These are phyloP conservation scores for Coptotermes formosanus DNA, from an alignment of 1,140 invertebrate species.

Conservation along the genomic window DNA sequence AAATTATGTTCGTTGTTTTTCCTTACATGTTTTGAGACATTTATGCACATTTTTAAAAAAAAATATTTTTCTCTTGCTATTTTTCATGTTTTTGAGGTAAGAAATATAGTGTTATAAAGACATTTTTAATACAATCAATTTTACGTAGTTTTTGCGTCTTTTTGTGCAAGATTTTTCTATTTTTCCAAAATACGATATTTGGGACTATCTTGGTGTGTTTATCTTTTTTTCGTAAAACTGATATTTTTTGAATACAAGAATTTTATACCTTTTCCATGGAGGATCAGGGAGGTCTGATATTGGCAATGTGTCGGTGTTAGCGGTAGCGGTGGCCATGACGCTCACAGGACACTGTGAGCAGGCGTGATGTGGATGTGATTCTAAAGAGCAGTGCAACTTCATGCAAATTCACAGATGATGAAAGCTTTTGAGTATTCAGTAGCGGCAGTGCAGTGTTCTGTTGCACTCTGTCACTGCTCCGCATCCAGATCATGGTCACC, in stretches of 20 bases:
- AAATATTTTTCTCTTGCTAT: not conserved
- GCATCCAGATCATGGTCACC: not conserved
- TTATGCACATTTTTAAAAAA: not conserved
- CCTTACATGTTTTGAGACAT: not conserved
- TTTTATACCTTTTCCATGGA: slow-evolving; percentile 49
- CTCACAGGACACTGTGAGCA: too few species aligned
- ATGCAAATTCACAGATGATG: too few species aligned
- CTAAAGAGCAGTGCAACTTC: too few species aligned
- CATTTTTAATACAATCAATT: not conserved
- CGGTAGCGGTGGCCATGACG: not conserved
- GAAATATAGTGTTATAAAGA: not conserved
- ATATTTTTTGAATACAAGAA: slow-evolving; percentile 44
- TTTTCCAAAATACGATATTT: not conserved
- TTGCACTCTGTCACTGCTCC: too few species aligned
- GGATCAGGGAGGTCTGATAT: slow-evolving; percentile 35
- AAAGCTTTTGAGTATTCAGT: too few species aligned
- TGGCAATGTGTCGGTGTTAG: not conserved
- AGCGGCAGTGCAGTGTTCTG: not conserved
- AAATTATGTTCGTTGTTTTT: not conserved
- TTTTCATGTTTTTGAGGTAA: not conserved
- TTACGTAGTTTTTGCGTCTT: not conserved
- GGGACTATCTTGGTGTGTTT: not conserved
- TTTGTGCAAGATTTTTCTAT: not conserved
- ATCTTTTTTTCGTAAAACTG: slow-evolving; percentile 40
- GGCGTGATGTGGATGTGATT: too few species aligned